Conservation (phyloP, 2,888 invertebrate species). For the Cheilosia urbana region DNA sequence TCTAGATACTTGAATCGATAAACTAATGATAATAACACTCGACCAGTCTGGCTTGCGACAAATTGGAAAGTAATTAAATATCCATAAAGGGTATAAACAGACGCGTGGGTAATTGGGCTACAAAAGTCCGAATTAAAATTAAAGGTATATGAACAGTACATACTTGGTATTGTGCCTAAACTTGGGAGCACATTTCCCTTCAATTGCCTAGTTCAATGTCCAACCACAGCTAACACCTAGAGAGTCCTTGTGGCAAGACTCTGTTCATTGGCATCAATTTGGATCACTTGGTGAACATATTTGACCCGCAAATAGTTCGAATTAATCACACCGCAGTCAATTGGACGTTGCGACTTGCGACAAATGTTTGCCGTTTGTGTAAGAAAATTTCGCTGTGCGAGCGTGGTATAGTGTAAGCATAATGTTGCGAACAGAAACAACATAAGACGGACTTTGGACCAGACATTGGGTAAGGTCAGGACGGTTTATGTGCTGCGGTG, state of each 20-base stretch:
- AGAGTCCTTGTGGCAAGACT: constrained; percentile 2
- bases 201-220: background rate
- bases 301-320: constrained; percentile 37
- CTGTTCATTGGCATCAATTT: constrained; percentile 30
- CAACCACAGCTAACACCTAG: background rate
- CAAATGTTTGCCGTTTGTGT: constrained; percentile 1
- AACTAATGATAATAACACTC: too few species aligned
- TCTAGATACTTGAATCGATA: background rate
- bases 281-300: constrained; percentile 10
- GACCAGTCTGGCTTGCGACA: background rate
- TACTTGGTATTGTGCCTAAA: too few species aligned
- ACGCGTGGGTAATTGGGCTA: too few species aligned
- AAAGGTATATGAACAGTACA: too few species aligned
- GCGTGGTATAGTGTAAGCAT: too few species aligned
- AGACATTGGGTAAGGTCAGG: constrained; percentile 24
- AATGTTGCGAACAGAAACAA: background rate
- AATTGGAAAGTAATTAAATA: constrained; percentile 9
- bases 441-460: constrained; percentile 29
- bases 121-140: too few species aligned
- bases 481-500: too few species aligned
- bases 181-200: too few species aligned
- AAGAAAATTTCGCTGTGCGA: background rate
- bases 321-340: constrained; percentile 30
- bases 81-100: too few species aligned
- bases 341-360: constrained; percentile 1